Conservation (phyloP, 2,888 invertebrate genomes). For the Schizaphis graminum region DNA sequence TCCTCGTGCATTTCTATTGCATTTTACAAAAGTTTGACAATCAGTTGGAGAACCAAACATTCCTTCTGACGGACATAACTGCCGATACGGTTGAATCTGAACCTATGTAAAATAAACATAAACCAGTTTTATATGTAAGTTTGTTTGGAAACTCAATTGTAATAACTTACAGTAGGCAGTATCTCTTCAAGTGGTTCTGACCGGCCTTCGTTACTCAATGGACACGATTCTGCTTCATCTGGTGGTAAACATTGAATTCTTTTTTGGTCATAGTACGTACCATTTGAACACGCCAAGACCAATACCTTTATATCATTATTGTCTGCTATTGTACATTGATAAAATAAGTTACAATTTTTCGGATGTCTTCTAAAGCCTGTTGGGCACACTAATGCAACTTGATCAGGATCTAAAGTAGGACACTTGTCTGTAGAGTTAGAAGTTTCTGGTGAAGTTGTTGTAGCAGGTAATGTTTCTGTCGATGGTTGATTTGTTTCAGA, state of each 20-base stretch:
- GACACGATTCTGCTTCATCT: conserved; percentile 70
- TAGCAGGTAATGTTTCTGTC: conserved; percentile 67
- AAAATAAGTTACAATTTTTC: conserved; percentile 85
- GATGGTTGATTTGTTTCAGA: conserved; percentile 66
- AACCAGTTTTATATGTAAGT: background rate
- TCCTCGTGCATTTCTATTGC: conserved; percentile 74
- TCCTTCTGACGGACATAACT: conserved; percentile 79
- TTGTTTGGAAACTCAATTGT: conserved; percentile 12
- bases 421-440: conserved; percentile 69
- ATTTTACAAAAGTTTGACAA: conserved; percentile 82
- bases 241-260: conserved; percentile 81
- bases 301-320: conserved; percentile 82
- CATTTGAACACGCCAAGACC: conserved; percentile 82
- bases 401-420: conserved; percentile 78
- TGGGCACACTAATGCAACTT: conserved; percentile 82
- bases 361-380: conserved; percentile 88
- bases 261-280: conserved; percentile 82
- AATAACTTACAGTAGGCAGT: conserved; percentile 54
- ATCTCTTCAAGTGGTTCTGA: conserved; percentile 29
- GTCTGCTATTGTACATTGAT: conserved; percentile 80
- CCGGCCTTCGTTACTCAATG: conserved; percentile 16
- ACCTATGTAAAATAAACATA: conserved; percentile 74
- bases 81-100: conserved; percentile 74
- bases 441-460: conserved; percentile 67
- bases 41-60: conserved; percentile 79